Evolutionary conservation across 1,140 invertebrate genomes (phyloP).

Genomic region (Metopolophium dirhodum): DNA sequence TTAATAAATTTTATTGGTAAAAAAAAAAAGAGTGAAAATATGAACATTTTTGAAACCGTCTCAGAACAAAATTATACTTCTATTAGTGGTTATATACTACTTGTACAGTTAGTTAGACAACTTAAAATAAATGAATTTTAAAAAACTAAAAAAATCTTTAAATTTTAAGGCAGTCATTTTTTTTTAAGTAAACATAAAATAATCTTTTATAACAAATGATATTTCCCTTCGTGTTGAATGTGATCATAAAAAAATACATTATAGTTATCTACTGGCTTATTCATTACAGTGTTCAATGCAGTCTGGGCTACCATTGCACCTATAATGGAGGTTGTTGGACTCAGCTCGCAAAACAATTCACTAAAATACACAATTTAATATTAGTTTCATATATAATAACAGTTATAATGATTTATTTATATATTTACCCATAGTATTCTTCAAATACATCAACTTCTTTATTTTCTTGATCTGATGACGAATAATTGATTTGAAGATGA

Average conservation of each 20-base stretch:
- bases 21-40: not conserved
- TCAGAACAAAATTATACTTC: no score
- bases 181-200: not conserved
- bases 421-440: conserved; percentile 29
- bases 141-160: not conserved
- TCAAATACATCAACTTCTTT: not conserved
- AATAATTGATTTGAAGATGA: not conserved
- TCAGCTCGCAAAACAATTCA: conserved; percentile 58
- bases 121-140: not conserved
- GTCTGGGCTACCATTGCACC: conserved; percentile 62
- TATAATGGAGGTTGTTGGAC: conserved; percentile 59
- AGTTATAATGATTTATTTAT: not conserved
- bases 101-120: not conserved
- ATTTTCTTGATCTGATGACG: not conserved
- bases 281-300: conserved; percentile 60
- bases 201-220: not conserved
- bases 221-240: conserved; percentile 15
- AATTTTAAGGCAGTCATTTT: not conserved
- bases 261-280: not conserved
- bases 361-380: conserved; percentile 15
- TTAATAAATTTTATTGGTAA: not conserved
- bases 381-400: not conserved
- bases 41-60: no score
- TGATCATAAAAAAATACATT: conserved; percentile 43
- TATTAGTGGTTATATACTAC: no score